Evolutionary conservation across 1,140 invertebrate genomes (phyloP), one percentile per base, ranked within the genome.

Genomic region (Trichoplusia ni): DNA sequence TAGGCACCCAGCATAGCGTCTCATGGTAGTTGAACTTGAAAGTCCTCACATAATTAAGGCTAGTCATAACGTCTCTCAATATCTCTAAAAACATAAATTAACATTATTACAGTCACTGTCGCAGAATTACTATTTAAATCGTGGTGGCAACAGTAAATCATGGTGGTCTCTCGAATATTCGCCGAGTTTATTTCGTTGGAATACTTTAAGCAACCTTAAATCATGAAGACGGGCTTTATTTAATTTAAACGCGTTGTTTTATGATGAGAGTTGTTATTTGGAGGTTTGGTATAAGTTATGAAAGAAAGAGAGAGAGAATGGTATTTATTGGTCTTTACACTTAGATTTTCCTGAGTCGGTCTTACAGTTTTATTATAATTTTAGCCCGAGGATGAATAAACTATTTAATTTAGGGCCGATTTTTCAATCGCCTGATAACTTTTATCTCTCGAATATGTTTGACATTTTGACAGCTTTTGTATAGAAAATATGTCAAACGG

Each of bases 161-260:
- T 18, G 13, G 25, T 27, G 44, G 44, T 47, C 14, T 23, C 14
- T 44, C 33, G 38, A 58, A 14, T 42, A 19, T 58, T 42, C 51
- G 33, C 25, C 19, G 23, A 58, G 14, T 58, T 58, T 58, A 58
- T 58, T 42, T 27, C 25, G 54, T 58, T 54, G n/a, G 8, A 11
- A 51, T 38, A 62, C 46, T 64, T 64, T 46, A 31, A 51, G 40
- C 47, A 9, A 53, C 61, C 7, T 46, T 64, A 54, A 64, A 64
- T 64, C 61, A 64, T 56, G 23, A 18, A 64, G 40, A 44, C 49
- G 11, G 49, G 40, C 38, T 54, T 64, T 64, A 54, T 64, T 56
- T 64, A 46, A 64, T 64, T 44, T 64, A 56, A 54, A 54, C 40
- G 61, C 25, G 37, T 18, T 31, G 47, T n/a, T 51, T 53, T 53